phyloP scores from a whole-genome alignment of 2,797 vertebrate species.

The Onychomys leucogaster region DNA sequence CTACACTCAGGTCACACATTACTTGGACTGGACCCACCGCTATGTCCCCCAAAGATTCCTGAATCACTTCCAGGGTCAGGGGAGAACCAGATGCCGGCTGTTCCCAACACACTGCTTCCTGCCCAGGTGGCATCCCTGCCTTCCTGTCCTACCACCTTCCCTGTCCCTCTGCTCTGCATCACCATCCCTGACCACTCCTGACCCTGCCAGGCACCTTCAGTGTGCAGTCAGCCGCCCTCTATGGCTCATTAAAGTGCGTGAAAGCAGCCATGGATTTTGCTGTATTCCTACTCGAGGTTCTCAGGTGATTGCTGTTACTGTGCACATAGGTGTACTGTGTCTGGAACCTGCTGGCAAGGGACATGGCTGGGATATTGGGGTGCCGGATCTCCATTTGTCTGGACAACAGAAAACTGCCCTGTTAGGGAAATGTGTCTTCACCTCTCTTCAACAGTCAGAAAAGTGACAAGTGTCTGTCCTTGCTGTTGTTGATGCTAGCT shows the following conservation, averaged over 20 bases:
- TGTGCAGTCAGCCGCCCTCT: not conserved
- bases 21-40: slow-evolving; percentile 86
- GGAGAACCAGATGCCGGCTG: not conserved
- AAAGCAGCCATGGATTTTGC: accelerated
- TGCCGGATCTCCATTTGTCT: not conserved
- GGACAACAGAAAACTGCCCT: not conserved
- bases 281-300: not conserved
- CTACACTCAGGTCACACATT: slow-evolving; percentile 87
- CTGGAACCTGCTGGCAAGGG: too few species aligned
- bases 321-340: not conserved
- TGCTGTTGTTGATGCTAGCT: not conserved
- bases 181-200: not conserved
- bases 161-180: too few species aligned
- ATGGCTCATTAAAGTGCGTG: not conserved
- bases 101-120: not conserved
- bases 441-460: not conserved
- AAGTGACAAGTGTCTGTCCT: not conserved
- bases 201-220: not conserved
- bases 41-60: not conserved
- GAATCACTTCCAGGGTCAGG: not conserved
- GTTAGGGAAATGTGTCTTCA: not conserved
- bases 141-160: not conserved
- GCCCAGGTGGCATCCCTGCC: not conserved
- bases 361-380: not conserved
- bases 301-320: too few species aligned